phyloP scores from a whole-genome alignment of 2,113 vertebrate species.

The Eonycteris spelaea region DNA sequence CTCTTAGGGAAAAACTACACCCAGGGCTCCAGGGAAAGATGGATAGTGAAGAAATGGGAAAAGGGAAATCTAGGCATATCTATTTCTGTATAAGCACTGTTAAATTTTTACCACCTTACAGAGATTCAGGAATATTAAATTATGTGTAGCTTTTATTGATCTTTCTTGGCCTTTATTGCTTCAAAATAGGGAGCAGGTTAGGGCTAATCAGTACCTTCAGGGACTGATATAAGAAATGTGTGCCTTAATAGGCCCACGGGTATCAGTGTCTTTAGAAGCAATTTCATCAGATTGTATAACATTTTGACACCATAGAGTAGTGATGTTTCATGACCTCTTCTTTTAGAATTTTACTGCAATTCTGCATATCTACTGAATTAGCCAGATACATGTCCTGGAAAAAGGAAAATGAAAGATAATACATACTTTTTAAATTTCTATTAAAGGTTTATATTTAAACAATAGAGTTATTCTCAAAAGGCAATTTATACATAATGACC shows the following conservation, averaged over 20 bases:
- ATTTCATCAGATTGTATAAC: not conserved
- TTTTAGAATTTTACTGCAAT: not conserved
- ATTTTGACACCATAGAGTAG: not conserved
- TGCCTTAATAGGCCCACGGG: not conserved
- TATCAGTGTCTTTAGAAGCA: not conserved
- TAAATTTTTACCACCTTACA: not conserved
- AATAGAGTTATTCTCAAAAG: not conserved
- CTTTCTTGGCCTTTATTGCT: not conserved
- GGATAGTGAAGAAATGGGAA: not conserved
- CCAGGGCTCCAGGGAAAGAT: not conserved
- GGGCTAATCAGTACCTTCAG: not conserved
- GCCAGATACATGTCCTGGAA: not conserved
- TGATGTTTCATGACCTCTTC: not conserved
- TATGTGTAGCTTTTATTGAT: not conserved
- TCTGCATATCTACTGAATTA: not conserved
- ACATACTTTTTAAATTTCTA: not conserved
- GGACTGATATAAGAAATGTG: not conserved
- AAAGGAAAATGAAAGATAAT: not conserved
- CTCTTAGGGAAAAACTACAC: not conserved
- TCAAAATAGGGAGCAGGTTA: not conserved
- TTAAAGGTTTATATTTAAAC: slow-evolving; percentile 17
- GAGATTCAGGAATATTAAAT: slow-evolving; percentile 3
- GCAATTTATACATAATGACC: not conserved
- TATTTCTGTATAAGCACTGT: not conserved
- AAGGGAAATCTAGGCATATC: not conserved